Base-by-base conservation (phyloP, 2,888 invertebrate species). In the Cheilosia scutellata region DNA sequence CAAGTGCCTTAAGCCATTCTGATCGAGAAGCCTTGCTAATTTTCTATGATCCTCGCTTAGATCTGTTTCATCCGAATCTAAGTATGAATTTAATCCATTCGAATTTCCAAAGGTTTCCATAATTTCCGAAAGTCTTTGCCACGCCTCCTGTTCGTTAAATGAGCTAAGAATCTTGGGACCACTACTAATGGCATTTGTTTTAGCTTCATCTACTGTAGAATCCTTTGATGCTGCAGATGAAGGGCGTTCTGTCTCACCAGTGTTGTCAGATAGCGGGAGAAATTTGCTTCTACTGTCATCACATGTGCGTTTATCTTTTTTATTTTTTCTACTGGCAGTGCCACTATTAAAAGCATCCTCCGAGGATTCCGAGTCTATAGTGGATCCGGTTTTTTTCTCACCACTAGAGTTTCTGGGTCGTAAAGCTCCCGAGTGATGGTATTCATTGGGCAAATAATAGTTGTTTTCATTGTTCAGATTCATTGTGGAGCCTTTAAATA, bases 111-210 rank as follows among this genome's bases (percentile, higher is more conserved):
- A 97, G 1, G 97, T 97, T 53, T 97, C 97, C 96, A 98, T 97
- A 90, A 98, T 98, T 93, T 98, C 97, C 60, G 97, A 97, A 89
- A 98, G 98, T 93, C 98, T 97, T 29, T 97, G 97, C 97, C 98
- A 98, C 0, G 92, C 91, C 93, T 98, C 98, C 93, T 98, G 97
- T 91, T 98, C 98, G 93, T 98, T 97, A 92, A 97, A 97, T 2
- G 97, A 97, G 91, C 97, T 97, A 89, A 98, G 94, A 88, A 97
- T 89, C 57, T 91, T 94, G 72, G 94, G 88, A n/a, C 83, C 82
- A 4, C 94, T 87, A 94, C 92, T 31, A 93, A 93, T 80, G 93
- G 93, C 88, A 93, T 49, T 90, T 90, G 78, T 91, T 91, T 25
- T 16, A 13, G 31, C 51, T 11, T 57, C 47, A 31, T 44, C 25